Evolutionary conservation across 2,797 vertebrate species (phyloP), one percentile per base, ranked within the genome.

Genomic region (Adrianichthys oophorus): DNA sequence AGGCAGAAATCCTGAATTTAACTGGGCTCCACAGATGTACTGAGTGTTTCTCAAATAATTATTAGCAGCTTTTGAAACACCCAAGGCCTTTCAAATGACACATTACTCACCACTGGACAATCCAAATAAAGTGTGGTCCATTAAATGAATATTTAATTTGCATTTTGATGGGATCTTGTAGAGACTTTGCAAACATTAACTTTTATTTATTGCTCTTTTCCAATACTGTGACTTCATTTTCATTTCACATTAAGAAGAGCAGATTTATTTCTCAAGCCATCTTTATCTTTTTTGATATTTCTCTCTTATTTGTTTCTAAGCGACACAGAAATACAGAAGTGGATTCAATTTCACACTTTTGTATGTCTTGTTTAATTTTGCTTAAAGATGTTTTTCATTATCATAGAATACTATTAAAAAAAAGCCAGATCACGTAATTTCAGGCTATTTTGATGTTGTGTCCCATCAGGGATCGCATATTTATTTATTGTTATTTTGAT

Each of bases 141-240:
- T 82, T 75, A 74, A 77, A 84, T 74, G 15, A 85, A 78, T 82
- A 76, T 82, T 82, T 78, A 54, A 85, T 79, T 65, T 44, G 68
- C 65, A 70, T 82, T 78, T 76, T 79, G 65, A 84, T 82, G 68
- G 73, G 58, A 76, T 78, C 48, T 68, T 55, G 58, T 61, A 60
- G 51, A 58, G 59, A 61, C 59, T 65, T 64, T 52, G 67, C 63
- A 76, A 82, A 83, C 63, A 80, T 79, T 70, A 72, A 60, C 47
- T 61, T 43, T 72, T 71, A 79, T 85, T 78, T 80, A 73, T 71
- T 74, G 58, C 52, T 53, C 49, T 44, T 52, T 59, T 62, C 56
- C 48, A 53, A 56, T 8, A 41, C 37, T 66, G 18, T 26, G 42
- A 68, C 32, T 76, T 83, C 68, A n/a, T 37, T 46, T 72, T 65